Evolutionary conservation across 2,888 invertebrate genomes (phyloP).

Genomic region (Fragum fragum): DNA sequence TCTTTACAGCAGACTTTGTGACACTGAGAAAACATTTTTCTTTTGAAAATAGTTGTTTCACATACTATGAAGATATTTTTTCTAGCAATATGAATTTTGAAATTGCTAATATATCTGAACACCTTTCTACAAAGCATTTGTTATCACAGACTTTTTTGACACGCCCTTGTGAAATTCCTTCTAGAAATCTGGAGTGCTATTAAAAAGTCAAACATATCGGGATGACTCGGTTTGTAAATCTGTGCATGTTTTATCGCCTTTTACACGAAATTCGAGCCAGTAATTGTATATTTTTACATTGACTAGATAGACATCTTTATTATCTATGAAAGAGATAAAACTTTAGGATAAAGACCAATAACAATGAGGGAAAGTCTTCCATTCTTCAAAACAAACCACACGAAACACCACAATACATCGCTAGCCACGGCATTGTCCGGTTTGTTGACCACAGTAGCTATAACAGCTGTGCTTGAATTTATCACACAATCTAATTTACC

Average conservation of each 20-base stretch:
- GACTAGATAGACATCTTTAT: not conserved
- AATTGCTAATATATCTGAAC: no score
- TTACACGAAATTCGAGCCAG: conserved; percentile 4
- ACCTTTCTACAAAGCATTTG: no score
- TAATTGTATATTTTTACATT: conserved; percentile 24
- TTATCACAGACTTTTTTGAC: no score
- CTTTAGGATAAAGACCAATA: conserved; percentile 4
- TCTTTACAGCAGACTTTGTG: no score
- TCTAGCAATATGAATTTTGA: no score
- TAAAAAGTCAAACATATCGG: not conserved
- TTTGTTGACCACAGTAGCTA: not conserved
- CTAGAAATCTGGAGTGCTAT: no score
- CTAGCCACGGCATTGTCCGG: not conserved
- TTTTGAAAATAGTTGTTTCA: no score
- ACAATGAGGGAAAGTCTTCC: not conserved
- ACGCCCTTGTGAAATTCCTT: no score
- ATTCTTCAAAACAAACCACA: not conserved
- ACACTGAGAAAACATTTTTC: no score
- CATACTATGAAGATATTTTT: no score
- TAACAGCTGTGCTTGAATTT: no score
- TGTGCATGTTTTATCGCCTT: conserved; percentile 19
- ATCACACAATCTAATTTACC: no score
- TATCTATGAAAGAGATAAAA: not conserved
- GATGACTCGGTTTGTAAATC: conserved; percentile 8
- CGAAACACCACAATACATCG: not conserved